Evolutionary conservation across 2,797 vertebrate genomes (phyloP).

Genomic region (Acrossocheilus fasciatus): DNA sequence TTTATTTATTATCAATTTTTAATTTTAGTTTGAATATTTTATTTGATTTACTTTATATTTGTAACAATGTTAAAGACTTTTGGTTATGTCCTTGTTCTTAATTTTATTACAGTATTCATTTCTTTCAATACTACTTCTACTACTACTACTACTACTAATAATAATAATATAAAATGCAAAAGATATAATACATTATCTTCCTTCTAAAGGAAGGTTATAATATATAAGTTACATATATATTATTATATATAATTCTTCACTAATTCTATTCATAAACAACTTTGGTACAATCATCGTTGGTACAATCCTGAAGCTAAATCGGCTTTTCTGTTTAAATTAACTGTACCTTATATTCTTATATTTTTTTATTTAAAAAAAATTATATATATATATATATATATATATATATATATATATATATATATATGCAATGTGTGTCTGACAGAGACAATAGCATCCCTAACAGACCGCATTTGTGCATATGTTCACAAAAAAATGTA

Average conservation of each 20-base stretch:
- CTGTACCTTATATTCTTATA: not conserved
- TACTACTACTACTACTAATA: too few species aligned
- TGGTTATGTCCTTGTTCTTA: not conserved
- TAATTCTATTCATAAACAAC: not conserved
- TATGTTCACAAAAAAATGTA: not conserved
- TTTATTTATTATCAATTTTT: too few species aligned
- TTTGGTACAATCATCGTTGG: not conserved
- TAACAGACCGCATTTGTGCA: not conserved
- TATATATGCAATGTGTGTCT: not conserved
- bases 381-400: too few species aligned
- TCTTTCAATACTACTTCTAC: too few species aligned
- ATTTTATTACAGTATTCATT: not conserved
- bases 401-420: too few species aligned
- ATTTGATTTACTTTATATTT: too few species aligned
- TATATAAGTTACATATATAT: not conserved
- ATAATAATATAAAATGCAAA: not conserved
- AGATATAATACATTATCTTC: not conserved
- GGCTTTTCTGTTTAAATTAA: not conserved
- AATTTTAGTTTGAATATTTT: too few species aligned
- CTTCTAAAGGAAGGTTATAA: not conserved
- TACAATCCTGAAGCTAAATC: not conserved
- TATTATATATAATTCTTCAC: not conserved
- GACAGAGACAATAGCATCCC: not conserved
- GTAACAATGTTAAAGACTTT: too few species aligned
- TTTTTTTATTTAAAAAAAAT: too few species aligned